These are phyloP conservation scores for Leptopilina clavipes DNA, from an alignment of 1,140 invertebrate species.

Conservation along the genomic window DNA sequence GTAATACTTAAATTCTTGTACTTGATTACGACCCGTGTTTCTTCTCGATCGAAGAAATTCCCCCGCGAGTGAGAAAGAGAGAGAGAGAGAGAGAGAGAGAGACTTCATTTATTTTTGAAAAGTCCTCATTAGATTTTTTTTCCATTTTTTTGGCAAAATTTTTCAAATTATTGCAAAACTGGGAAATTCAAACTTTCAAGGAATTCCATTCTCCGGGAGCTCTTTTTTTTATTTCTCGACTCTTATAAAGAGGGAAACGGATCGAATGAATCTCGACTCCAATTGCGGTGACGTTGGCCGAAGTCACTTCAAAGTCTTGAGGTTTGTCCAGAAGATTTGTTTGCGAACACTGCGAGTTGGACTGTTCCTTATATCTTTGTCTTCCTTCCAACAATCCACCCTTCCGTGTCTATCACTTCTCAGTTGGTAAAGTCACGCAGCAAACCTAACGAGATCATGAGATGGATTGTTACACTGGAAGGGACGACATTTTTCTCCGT, in stretches of 20 bases:
- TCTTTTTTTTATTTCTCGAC: not conserved
- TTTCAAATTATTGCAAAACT: too few relatives aligned
- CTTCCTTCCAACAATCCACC: conserved; percentile 35
- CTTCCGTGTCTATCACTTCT: conserved; percentile 41
- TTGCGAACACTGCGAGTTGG: conserved; percentile 23
- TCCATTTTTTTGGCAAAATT: too few relatives aligned
- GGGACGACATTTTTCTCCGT: conserved; percentile 48
- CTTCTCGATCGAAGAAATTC: conserved; percentile 26
- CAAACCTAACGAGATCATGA: conserved; percentile 60
- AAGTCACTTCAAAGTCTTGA: conserved; percentile 22
- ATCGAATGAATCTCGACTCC: conserved; percentile 12
- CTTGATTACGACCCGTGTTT: not conserved
- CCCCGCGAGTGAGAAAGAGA: too few relatives aligned
- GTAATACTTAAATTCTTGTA: conserved; percentile 35
- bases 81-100: too few relatives aligned
- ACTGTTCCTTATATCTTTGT: conserved; percentile 33
- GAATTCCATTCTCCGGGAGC: not conserved
- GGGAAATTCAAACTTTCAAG: conserved; percentile 10
- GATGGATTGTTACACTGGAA: conserved; percentile 54
- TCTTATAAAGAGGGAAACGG: not conserved
- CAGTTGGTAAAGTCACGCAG: conserved; percentile 40
- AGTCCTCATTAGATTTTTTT: too few relatives aligned
- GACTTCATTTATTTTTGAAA: too few relatives aligned
- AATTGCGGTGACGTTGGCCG: conserved; percentile 32
- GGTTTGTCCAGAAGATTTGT: conserved; percentile 25